Evolutionary conservation across 2,113 vertebrate species (phyloP).

Genomic region (Gavialis gangeticus): DNA sequence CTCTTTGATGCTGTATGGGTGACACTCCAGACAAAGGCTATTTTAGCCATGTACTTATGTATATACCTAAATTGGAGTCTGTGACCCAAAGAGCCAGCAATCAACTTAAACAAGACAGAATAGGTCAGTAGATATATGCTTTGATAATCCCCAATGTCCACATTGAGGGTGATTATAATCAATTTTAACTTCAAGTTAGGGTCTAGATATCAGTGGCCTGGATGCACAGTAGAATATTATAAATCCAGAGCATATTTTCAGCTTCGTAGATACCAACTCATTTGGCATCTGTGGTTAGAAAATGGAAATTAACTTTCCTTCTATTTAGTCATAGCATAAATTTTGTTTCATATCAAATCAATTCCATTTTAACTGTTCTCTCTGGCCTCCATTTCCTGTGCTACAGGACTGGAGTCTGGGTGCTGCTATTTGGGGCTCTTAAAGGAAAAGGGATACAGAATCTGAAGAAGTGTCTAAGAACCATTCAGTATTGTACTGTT

Average conservation of each 20-base stretch:
- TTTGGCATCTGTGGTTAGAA: background rate
- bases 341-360: accelerated
- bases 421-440: background rate
- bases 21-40: background rate
- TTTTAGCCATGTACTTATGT: background rate
- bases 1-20: background rate
- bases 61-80: background rate
- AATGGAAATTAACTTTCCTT: background rate
- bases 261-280: accelerated
- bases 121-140: too few relatives aligned
- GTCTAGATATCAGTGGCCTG: background rate
- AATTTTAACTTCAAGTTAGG: too few relatives aligned
- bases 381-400: background rate
- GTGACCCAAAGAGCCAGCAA: background rate
- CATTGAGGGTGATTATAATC: too few relatives aligned
- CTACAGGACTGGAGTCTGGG: background rate
- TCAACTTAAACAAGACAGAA: background rate
- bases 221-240: too few relatives aligned
- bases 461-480: background rate
- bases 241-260: background rate
- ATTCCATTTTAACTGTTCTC: too few relatives aligned
- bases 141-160: too few relatives aligned
- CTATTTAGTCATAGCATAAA: background rate
- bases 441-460: background rate
- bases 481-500: background rate